Evolutionary conservation across 2,797 vertebrate genomes (phyloP), one percentile per base, ranked within the genome.

Genomic region (Chelon labrosus): DNA sequence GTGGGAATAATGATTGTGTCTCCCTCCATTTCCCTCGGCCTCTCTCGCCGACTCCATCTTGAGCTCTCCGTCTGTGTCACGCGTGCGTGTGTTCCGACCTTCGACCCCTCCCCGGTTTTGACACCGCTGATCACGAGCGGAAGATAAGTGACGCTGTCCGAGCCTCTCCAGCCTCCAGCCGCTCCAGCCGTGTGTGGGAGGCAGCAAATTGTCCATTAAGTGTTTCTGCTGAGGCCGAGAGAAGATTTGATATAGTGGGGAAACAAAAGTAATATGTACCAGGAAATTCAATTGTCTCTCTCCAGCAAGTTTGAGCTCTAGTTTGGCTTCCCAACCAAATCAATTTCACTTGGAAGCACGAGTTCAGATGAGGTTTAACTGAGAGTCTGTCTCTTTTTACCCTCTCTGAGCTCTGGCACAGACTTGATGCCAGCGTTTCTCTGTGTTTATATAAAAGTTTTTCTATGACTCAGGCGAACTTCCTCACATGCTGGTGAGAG

Each of bases 251-350:
- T 95, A 93, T 92, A 93, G 92, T 85, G 84, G 91, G 94, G 93
- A 94, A 95, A 94, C 93, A 94, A 93, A 94, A 94, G 93, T 94
- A 91, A 94, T 93, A 95, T 93, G 92, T 89, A 93, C 70, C 91
- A 92, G 94, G 94, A 95, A 95, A 95, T 95, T 94, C 91, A 94
- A 95, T 95, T 95, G 92, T 93, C 85, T 89, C 88, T 91, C 89
- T 89, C 78, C 68, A 85, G 87, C 91, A 91, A 92, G 91, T 93
- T 93, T 87, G 79, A 89, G 86, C 90, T 89, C 89, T 79, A 88
- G 85, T 88, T 91, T 74, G 80, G 90, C 92, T 92, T 93, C 91
- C 88, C 89, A 81, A 87, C 84, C 88, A 84, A 90, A 93, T 94
- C 91, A 92, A 93, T 93, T 93, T 91, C 86, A 82, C 86, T 85